These are phyloP conservation scores for Mactra quadrangularis DNA, from an alignment of 1,140 invertebrate species.

Conservation along the genomic window DNA sequence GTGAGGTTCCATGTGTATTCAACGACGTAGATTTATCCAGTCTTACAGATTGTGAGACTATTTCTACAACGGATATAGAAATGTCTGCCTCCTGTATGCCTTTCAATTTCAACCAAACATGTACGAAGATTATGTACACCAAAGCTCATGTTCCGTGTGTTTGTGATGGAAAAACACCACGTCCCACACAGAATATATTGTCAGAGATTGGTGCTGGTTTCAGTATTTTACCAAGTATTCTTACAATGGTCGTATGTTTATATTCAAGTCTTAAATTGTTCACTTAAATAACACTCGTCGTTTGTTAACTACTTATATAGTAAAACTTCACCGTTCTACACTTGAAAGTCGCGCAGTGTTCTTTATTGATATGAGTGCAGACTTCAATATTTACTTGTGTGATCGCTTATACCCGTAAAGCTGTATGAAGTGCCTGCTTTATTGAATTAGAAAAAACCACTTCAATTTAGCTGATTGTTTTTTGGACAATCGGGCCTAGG, in stretches of 20 bases:
- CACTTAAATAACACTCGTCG: neutral
- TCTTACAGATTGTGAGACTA: constrained; percentile 17
- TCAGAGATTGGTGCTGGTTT: neutral
- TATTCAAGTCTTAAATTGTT: neutral
- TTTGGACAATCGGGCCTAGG: too few relatives aligned
- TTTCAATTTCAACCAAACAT: neutral
- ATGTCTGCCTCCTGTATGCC: constrained; percentile 21
- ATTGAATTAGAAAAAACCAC: too few relatives aligned
- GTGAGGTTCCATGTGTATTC: constrained; percentile 19
- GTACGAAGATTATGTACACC: neutral
- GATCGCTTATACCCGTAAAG: too few relatives aligned
- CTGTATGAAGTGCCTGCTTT: too few relatives aligned
- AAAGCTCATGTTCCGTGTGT: neutral
- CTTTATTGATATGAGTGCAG: too few relatives aligned
- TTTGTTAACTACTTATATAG: too few relatives aligned
- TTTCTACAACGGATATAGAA: neutral
- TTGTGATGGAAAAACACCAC: neutral
- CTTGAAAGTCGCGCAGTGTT: too few relatives aligned
- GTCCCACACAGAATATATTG: neutral
- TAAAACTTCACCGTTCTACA: too few relatives aligned
- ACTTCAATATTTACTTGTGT: too few relatives aligned
- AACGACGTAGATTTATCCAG: neutral
- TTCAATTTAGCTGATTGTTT: too few relatives aligned
- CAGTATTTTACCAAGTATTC: neutral
- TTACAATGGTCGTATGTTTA: neutral